Evolutionary conservation across 2,888 invertebrate species (phyloP).

Genomic region (Oxyteleia sp.): DNA sequence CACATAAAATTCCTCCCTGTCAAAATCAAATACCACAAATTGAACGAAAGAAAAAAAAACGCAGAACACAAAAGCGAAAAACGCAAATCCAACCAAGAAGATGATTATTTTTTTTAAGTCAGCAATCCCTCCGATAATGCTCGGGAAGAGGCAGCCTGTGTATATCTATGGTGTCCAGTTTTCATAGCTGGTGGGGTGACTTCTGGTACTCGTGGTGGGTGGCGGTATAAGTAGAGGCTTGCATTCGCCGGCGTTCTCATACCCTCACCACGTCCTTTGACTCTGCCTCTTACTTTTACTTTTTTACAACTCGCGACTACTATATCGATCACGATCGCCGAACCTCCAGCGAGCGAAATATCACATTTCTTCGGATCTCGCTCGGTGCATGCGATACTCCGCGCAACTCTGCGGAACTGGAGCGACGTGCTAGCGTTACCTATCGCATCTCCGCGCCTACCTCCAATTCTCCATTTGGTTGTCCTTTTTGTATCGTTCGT

Average conservation of each 20-base stretch:
- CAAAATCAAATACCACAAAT: no score
- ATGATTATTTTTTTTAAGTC: conserved; percentile 17
- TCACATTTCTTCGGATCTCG: conserved; percentile 69
- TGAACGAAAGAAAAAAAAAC: no score
- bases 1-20: no score
- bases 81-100: conserved; percentile 43
- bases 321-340: conserved; percentile 75
- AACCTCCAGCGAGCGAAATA: conserved; percentile 69
- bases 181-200: conserved; percentile 84
- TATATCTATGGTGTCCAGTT: conserved; percentile 79
- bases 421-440: conserved; percentile 44
- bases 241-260: conserved; percentile 86
- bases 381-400: conserved; percentile 64
- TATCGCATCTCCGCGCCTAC: conserved; percentile 12
- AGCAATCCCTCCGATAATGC: conserved; percentile 18
- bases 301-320: conserved; percentile 77
- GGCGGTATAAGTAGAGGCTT: conserved; percentile 87
- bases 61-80: no score
- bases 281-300: conserved; percentile 86
- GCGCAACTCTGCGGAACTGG: conserved; percentile 47
- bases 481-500: background rate
- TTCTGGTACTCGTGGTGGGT: conserved; percentile 85
- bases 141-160: conserved; percentile 54
- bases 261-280: conserved; percentile 87
- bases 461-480: background rate